These are phyloP conservation scores for Calliopum simillimum DNA, from an alignment of 2,888 invertebrate species.

Conservation along the genomic window DNA sequence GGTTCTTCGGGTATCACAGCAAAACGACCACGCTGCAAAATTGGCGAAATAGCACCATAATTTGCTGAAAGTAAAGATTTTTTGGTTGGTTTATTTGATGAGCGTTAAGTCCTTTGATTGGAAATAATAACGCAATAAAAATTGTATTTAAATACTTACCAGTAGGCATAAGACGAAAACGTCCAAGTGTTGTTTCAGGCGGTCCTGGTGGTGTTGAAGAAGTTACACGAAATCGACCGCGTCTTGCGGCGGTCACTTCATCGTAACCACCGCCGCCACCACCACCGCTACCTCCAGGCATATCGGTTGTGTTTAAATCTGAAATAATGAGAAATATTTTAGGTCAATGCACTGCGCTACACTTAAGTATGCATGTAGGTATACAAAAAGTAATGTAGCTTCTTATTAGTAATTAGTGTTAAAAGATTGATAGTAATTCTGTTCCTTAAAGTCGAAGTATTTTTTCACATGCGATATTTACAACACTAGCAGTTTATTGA, in stretches of 20 bases:
- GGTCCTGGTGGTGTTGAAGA: slow-evolving; percentile 63
- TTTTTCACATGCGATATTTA: too few species aligned
- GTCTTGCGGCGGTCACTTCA: slow-evolving; percentile 65
- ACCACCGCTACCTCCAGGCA: slow-evolving; percentile 52
- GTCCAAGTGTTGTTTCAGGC: slow-evolving; percentile 66
- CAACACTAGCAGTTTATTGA: too few species aligned
- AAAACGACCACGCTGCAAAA: slow-evolving; percentile 66
- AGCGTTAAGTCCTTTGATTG: not conserved
- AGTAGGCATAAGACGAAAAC: slow-evolving; percentile 67
- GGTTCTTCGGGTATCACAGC: slow-evolving; percentile 69
- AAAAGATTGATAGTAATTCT: too few species aligned
- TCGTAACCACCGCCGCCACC: slow-evolving; percentile 61
- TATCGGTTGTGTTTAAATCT: slow-evolving; percentile 41
- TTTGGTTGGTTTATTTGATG: not conserved
- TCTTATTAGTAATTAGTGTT: too few species aligned
- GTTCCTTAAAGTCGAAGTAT: too few species aligned
- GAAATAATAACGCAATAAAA: not conserved
- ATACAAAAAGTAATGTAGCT: too few species aligned
- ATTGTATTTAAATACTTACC: slow-evolving; percentile 54
- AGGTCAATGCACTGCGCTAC: not conserved
- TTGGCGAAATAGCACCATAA: slow-evolving; percentile 67
- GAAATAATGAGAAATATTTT: slow-evolving; percentile 30
- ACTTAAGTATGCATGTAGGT: not conserved
- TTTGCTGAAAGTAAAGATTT: slow-evolving; percentile 56
- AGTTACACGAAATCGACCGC: slow-evolving; percentile 71